Evolutionary conservation across 1,140 invertebrate genomes (phyloP), one percentile per base, ranked within the genome.

Genomic region (Drosophila busckii): DNA sequence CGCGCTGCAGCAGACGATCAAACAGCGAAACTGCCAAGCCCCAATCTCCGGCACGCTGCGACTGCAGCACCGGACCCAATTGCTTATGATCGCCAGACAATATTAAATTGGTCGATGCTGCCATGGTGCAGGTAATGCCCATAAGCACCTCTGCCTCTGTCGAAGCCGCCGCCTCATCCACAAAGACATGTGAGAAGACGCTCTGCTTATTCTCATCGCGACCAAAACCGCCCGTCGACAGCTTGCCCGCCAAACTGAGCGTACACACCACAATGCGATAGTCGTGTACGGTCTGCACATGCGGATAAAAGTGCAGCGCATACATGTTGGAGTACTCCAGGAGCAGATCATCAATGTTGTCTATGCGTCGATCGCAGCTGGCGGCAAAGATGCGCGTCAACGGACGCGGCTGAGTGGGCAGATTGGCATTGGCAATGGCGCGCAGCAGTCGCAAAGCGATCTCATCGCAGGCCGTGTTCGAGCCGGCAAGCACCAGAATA

Each of bases 131-230:
- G 50, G 87, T 73, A n/a, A 92, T 76, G 3, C 94, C 91, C 70
- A 96, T 91, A 32, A 95, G 73, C 3, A 90, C 88, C 64, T 95
- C 94, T 1, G 95, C 91, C 88, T 97, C 95, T 1, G 89, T 91
- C 0, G 93, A 92, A 80, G 96, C 94, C 8, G 94, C 95, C 12
- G 94, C 93, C 89, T 97, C 96, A 88, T 97, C 96, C 52, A 97
- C 91, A 84, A 97, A 95, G 31, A 95, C 88, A 84, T 96, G 93
- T 15, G 92, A 91, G 84, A 82, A 87, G 2, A 96, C 94, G 25
- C 19, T 48, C 2, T 8, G 23, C 13, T 59, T 45, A 3, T 48
- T n/a, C 4, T 38, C 16, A 67, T 93, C 90, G 9, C 90, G 89
- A 22, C 88, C 87, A 4, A 91, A 90, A 26, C 95, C 90, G 0